phyloP scores from a whole-genome alignment of 2,797 vertebrate genomes.

The Triplophysa yarkandensis region DNA sequence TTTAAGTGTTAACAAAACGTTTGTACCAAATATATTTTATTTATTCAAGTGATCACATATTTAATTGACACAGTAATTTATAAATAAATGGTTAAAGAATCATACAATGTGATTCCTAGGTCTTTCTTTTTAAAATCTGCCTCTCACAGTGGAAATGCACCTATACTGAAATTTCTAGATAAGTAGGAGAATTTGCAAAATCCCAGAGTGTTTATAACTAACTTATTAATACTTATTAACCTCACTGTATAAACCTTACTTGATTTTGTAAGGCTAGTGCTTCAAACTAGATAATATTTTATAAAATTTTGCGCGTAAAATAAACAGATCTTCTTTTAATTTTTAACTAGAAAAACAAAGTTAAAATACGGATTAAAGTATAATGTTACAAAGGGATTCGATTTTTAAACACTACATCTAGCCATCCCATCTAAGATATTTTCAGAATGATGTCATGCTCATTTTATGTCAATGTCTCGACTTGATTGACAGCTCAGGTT shows the following conservation, averaged over 20 bases:
- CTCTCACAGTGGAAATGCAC: too few species aligned
- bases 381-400: not conserved
- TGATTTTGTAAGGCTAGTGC: not conserved
- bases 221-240: too few species aligned
- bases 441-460: not conserved
- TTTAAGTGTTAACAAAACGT: too few species aligned
- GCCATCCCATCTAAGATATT: not conserved
- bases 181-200: too few species aligned
- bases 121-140: too few species aligned
- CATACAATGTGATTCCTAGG: too few species aligned
- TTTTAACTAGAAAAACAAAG: not conserved
- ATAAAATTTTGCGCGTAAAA: not conserved
- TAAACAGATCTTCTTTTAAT: not conserved
- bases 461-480: not conserved
- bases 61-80: too few species aligned
- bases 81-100: too few species aligned
- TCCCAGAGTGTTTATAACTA: too few species aligned
- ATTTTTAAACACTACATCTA: not conserved
- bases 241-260: not conserved
- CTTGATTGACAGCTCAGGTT: slow-evolving; percentile 1
- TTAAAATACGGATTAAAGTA: not conserved
- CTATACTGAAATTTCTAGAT: too few species aligned
- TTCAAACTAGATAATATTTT: not conserved
- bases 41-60: too few species aligned
- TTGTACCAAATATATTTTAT: too few species aligned